These are phyloP conservation scores for Spilogale gracilis DNA, from an alignment of 2,113 vertebrate genomes.

Conservation along the genomic window DNA sequence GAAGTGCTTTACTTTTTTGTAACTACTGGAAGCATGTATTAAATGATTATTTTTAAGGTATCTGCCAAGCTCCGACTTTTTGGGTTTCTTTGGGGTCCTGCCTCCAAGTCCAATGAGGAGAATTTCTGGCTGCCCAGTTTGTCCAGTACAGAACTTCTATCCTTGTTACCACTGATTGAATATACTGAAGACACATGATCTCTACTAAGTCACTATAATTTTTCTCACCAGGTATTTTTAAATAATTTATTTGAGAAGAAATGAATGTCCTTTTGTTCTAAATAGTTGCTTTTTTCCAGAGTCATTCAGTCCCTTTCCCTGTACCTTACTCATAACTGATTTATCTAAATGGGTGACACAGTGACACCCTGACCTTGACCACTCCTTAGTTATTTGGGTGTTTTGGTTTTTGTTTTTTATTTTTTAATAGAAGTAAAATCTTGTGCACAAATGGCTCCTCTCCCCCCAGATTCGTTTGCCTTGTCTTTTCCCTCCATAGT, in stretches of 20 bases:
- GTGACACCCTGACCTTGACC: not conserved
- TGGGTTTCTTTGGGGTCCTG: not conserved
- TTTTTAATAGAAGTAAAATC: not conserved
- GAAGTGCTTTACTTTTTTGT: not conserved
- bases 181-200: not conserved
- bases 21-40: not conserved
- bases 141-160: no score
- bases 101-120: not conserved
- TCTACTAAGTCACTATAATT: not conserved
- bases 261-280: not conserved
- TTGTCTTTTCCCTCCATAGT: not conserved
- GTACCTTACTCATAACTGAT: not conserved
- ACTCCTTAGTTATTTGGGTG: not conserved
- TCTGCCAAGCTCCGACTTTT: not conserved
- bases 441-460: not conserved
- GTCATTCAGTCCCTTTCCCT: not conserved
- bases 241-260: conserved; percentile 7
- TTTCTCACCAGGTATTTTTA: not conserved
- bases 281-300: not conserved
- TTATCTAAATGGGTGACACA: not conserved
- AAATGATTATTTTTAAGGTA: not conserved
- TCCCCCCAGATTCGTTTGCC: not conserved
- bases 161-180: not conserved
- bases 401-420: not conserved
- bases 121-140: not conserved